Evolutionary conservation across 2,797 vertebrate species (phyloP).

Genomic region (Sphaeramia orbicularis): DNA sequence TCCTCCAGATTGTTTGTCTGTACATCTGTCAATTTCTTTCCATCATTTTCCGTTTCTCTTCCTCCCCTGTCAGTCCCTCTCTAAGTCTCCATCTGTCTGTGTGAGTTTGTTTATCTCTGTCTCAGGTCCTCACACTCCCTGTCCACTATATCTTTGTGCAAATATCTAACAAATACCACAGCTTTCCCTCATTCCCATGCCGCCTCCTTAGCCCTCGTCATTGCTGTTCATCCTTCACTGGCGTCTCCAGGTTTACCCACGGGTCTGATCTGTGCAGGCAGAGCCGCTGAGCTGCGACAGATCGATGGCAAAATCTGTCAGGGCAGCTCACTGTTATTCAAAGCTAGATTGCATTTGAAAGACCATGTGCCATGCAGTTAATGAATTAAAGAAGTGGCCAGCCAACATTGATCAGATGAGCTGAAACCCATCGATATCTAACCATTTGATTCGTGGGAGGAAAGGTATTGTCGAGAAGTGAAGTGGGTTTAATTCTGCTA

Average conservation of each 20-base stretch:
- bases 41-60: constrained; percentile 31
- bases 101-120: constrained; percentile 50
- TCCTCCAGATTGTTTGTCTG: constrained; percentile 54
- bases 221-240: constrained; percentile 9
- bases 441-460: constrained; percentile 34
- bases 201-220: not conserved
- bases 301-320: constrained; percentile 77
- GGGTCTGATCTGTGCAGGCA: constrained; percentile 55
- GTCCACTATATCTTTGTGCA: constrained; percentile 43
- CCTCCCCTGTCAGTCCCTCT: constrained; percentile 32
- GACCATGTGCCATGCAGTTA: constrained; percentile 50
- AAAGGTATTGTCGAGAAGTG: constrained; percentile 32
- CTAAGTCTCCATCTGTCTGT: constrained; percentile 66
- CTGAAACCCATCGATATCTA: constrained; percentile 62
- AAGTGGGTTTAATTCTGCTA: constrained; percentile 21
- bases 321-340: constrained; percentile 64
- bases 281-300: constrained; percentile 55
- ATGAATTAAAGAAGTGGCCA: constrained; percentile 75
- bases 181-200: constrained; percentile 24
- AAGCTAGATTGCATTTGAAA: constrained; percentile 71
- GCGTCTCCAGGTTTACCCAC: constrained; percentile 61
- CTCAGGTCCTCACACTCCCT: constrained; percentile 17
- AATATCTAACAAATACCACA: constrained; percentile 57
- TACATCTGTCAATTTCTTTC: constrained; percentile 48
- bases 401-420: constrained; percentile 69